Base-by-base conservation (phyloP, 2,113 vertebrate genomes). In the Lepus americanus region DNA sequence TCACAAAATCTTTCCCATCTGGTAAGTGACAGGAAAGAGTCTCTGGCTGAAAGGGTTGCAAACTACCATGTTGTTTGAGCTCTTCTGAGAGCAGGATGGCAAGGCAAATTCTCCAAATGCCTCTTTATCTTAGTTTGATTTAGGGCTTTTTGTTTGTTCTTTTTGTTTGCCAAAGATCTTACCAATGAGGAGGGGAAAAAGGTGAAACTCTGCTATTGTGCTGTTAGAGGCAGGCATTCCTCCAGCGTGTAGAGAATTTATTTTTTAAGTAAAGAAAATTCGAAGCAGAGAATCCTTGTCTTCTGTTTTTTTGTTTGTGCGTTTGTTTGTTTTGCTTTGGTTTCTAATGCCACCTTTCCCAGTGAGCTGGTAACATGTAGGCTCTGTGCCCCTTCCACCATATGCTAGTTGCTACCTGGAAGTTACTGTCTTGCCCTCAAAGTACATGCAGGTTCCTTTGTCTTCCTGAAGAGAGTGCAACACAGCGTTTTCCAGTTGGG, bases 1-100 rank as follows among this genome's bases (percentile, higher is more conserved):
- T 95, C 87, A 94, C 33, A 76, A 36, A 95, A 73, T 92, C 95
- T 78, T 74, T 89, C 77, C 70, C 96, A 82, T 96, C 93, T 96
- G 91, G 94, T 95, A 96, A 90, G 73, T 76, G 92, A 84, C 1
- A 1, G 23, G 33, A 33, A 79, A 80, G 33, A 72, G 72, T 55
- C 39, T 81, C 72, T 59, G 13, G 70, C 55, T 9, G 4, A 89
- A 92, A 94, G 74, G 51, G 12, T 51, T 78, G 67, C 55, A 95
- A 93, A 89, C 31, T 33, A 6, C 93, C 67, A 86, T 92, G 64
- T 39, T 74, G 55, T 63, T 67, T 85, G 69, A 85, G 20, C 20
- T 78, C 53, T 83, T 84, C 36, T 17, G 92, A 92, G 72, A 73
- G 22, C 36, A 77, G 39, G n/a, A 91, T 29, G 11, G 16, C 70